Percentiles rank a stretch among this genome's conserved stretches.
Conservation (phyloP, 2,113 vertebrate species). For the Calyptommatus sinebrachiatus region DNA sequence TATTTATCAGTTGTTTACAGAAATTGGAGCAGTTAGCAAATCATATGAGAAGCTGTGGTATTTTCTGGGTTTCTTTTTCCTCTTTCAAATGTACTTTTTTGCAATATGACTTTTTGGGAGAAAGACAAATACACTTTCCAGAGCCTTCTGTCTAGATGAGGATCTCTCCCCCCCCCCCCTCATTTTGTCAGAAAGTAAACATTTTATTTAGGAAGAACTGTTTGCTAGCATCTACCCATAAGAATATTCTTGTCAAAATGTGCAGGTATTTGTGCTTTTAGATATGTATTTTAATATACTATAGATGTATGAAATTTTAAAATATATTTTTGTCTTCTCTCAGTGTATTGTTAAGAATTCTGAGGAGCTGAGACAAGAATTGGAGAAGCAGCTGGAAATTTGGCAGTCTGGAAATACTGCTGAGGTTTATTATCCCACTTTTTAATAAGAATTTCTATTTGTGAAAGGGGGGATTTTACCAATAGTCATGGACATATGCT, state of each 20-base stretch:
- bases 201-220: neutral
- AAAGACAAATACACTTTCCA: neutral
- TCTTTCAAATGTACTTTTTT: too few species aligned
- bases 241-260: neutral
- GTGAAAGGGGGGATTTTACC: neutral
- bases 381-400: constrained; percentile 88
- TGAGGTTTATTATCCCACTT: constrained; percentile 74
- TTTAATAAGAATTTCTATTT: neutral
- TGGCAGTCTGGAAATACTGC: constrained; percentile 84
- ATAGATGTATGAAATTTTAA: neutral
- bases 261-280: neutral
- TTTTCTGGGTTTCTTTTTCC: too few species aligned
- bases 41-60: too few species aligned
- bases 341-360: constrained; percentile 78
- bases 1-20: too few species aligned
- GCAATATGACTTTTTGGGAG: neutral
- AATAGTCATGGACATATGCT: too few species aligned
- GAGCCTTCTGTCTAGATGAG: neutral
- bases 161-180: too few species aligned
- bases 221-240: neutral
- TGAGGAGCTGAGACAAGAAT: constrained; percentile 83
- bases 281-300: neutral
- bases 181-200: neutral
- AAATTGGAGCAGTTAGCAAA: too few species aligned
- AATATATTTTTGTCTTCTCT: constrained; percentile 32